Conservation (phyloP, 2,797 vertebrate genomes). For the Anguilla obscura region DNA sequence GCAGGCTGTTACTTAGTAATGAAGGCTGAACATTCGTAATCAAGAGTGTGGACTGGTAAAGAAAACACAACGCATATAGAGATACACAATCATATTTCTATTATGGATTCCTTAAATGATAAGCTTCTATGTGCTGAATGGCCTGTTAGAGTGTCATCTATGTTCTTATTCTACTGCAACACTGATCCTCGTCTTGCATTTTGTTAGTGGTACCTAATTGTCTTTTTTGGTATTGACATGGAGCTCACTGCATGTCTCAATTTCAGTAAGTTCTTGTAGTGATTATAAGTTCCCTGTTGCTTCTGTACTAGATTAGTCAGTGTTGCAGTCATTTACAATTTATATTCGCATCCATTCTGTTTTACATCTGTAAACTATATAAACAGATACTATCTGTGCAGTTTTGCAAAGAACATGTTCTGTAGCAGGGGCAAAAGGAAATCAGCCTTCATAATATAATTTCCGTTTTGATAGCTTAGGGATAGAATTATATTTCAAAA, state of each 20-base stretch:
- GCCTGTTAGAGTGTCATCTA: neutral
- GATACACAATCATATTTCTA: neutral
- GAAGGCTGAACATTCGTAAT: neutral
- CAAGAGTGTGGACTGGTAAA: neutral
- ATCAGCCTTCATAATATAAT: constrained; percentile 50
- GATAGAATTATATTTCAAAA: constrained; percentile 55
- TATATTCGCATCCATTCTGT: constrained; percentile 44
- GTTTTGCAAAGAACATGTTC: constrained; percentile 44
- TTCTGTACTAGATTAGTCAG: constrained; percentile 29
- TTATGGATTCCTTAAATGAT: neutral
- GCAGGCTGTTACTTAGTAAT: neutral
- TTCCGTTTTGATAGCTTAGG: constrained; percentile 48
- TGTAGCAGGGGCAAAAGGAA: constrained; percentile 48
- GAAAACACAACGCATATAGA: neutral
- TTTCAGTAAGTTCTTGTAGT: neutral
- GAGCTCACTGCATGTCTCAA: neutral
- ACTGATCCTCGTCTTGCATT: neutral
- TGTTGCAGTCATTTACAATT: constrained; percentile 35
- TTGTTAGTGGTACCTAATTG: neutral
- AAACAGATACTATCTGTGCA: constrained; percentile 43
- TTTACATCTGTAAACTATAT: constrained; percentile 55
- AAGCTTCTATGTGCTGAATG: neutral
- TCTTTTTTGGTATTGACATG: neutral
- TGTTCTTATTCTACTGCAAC: neutral
- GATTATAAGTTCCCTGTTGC: neutral